Percentiles rank a stretch among this genome's conserved stretches.
These are phyloP conservation scores for Dipodomys ordii DNA, from an alignment of 2,113 vertebrate species.

Conservation along the genomic window DNA sequence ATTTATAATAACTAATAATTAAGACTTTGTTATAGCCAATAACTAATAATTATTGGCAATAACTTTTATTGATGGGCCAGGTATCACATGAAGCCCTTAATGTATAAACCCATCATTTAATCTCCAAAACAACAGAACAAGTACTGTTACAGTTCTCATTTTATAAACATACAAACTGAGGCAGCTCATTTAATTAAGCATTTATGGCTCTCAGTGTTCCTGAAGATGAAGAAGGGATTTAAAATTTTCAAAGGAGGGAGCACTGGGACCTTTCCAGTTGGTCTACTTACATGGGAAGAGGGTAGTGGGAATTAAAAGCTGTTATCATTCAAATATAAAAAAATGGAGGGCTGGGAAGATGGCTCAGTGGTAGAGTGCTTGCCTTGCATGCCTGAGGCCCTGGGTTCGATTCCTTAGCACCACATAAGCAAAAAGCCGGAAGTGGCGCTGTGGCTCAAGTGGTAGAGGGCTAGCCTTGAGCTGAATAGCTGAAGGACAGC, in stretches of 20 bases:
- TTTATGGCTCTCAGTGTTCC: background rate
- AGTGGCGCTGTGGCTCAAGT: too few species aligned
- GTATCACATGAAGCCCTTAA: background rate
- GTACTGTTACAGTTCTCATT: background rate
- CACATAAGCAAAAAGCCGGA: too few species aligned
- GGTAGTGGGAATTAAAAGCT: background rate
- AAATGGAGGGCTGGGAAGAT: too few species aligned
- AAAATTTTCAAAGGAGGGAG: background rate
- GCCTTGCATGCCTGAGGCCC: too few species aligned
- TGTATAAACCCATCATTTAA: background rate
- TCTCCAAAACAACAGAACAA: slow-evolving; percentile 1
- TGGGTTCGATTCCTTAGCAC: too few species aligned
- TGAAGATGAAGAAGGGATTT: background rate
- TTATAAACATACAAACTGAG: background rate
- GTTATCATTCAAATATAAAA: background rate
- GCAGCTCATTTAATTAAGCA: background rate
- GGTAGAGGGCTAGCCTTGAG: too few species aligned
- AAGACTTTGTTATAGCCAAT: too few species aligned
- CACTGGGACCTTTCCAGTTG: background rate
- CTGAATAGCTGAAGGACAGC: too few species aligned
- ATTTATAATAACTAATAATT: too few species aligned
- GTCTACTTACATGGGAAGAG: background rate
- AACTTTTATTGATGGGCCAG: background rate
- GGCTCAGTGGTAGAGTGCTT: too few species aligned
- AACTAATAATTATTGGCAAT: background rate